phyloP scores from a whole-genome alignment of 2,888 invertebrate genomes.

The Lithophane socia region DNA sequence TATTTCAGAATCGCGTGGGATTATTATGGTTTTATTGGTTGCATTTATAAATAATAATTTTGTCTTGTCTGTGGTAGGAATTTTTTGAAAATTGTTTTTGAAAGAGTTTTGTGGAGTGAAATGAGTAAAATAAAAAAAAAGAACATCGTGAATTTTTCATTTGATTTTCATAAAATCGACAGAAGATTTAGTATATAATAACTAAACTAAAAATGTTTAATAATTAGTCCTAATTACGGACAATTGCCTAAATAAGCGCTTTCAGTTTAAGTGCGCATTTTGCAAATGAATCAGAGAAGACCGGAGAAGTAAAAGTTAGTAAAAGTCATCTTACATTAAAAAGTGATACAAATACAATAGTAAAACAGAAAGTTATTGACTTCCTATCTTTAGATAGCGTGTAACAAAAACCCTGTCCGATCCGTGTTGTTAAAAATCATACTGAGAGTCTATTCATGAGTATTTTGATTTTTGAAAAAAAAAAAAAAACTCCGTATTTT shows the following conservation, averaged over 20 bases:
- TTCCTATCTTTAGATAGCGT: too few relatives aligned
- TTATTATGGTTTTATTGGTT: conserved; percentile 79
- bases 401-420: too few relatives aligned
- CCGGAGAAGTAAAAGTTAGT: background rate
- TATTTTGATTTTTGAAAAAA: too few relatives aligned
- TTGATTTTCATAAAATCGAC: background rate
- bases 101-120: background rate
- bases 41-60: conserved; percentile 72
- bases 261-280: background rate
- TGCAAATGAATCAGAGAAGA: background rate
- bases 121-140: background rate
- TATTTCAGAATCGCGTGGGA: conserved; percentile 76
- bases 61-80: conserved; percentile 39
- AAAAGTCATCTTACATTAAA: background rate
- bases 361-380: background rate
- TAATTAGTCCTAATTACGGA: background rate
- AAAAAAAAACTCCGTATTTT: too few relatives aligned
- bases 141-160: background rate
- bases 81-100: background rate
- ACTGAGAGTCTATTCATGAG: too few relatives aligned
- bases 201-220: too few relatives aligned
- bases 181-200: background rate
- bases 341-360: background rate
- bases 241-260: background rate
- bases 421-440: too few relatives aligned